These are phyloP conservation scores for Okamejei kenojei DNA, from an alignment of 2,797 vertebrate species.

Conservation along the genomic window DNA sequence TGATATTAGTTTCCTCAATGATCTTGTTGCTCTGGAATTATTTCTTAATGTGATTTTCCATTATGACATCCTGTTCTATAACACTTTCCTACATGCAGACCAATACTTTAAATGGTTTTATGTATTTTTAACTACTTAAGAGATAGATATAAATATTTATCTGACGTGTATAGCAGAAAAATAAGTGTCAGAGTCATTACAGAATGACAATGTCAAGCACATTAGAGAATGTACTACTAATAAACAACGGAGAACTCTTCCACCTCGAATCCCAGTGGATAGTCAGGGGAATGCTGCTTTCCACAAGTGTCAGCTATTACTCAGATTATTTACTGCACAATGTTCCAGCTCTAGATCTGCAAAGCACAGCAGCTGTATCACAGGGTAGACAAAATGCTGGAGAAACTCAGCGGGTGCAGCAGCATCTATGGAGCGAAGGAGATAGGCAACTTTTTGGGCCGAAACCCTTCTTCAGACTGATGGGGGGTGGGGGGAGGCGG, in stretches of 20 bases:
- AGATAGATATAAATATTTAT: slow-evolving; percentile 12
- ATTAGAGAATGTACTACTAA: neutral
- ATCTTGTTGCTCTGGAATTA: neutral
- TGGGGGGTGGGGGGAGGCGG: too few species aligned
- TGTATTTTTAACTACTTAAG: neutral
- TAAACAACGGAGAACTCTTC: neutral
- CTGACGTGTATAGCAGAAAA: neutral
- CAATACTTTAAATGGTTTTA: neutral
- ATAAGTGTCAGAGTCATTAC: neutral
- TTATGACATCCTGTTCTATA: neutral
- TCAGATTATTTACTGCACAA: neutral
- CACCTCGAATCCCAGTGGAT: neutral
- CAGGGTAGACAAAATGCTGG: too few species aligned
- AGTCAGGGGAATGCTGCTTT: neutral
- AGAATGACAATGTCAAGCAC: neutral
- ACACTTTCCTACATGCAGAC: neutral
- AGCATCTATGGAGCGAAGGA: too few species aligned
- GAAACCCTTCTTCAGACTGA: too few species aligned
- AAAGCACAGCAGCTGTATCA: neutral
- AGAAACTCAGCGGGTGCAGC: too few species aligned
- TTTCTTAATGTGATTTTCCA: neutral
- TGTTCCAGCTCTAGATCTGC: neutral
- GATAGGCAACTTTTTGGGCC: too few species aligned
- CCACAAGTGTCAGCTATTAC: neutral
- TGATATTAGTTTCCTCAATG: neutral